Evolutionary conservation across 2,888 invertebrate genomes (phyloP).

Genomic region (Ptychoptera albimana): DNA sequence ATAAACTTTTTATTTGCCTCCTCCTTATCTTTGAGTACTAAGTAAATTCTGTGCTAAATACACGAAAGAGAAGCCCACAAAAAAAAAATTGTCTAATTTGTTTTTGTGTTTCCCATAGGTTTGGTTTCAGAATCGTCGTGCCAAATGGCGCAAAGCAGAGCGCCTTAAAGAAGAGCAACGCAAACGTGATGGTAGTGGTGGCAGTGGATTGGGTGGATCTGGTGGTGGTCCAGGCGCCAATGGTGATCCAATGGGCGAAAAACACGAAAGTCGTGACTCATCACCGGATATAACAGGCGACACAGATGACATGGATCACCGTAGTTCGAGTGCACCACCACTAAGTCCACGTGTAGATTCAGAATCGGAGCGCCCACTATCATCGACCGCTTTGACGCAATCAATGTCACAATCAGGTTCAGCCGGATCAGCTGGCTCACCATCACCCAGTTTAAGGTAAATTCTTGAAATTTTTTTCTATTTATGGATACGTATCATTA

Average conservation of each 20-base stretch:
- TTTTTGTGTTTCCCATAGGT: slow-evolving; percentile 39
- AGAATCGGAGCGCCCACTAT: slow-evolving; percentile 28
- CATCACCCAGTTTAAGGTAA: slow-evolving; percentile 23
- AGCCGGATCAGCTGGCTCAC: slow-evolving; percentile 31
- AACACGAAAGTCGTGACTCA: slow-evolving; percentile 27
- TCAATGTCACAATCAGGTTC: slow-evolving; percentile 33
- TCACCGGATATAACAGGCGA: slow-evolving; percentile 32
- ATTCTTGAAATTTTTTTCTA: neutral
- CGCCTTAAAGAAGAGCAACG: slow-evolving; percentile 81
- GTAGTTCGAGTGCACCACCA: slow-evolving; percentile 23
- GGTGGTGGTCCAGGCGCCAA: too few species aligned
- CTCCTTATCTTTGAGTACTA: too few species aligned
- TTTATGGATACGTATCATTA: neutral
- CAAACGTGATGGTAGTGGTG: slow-evolving; percentile 59
- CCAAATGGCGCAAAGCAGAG: slow-evolving; percentile 87
- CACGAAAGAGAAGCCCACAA: neutral
- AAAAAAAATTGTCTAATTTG: neutral
- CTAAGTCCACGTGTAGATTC: slow-evolving; percentile 27
- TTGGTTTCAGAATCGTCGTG: slow-evolving; percentile 85
- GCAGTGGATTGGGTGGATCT: slow-evolving; percentile 16
- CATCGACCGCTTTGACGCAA: slow-evolving; percentile 26
- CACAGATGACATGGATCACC: slow-evolving; percentile 28
- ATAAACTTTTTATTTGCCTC: too few species aligned
- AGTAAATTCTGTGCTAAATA: too few species aligned
- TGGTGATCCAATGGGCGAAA: too few species aligned